Conservation (phyloP, 2,797 vertebrate species). For the Paratrypauchen microcephalus region DNA sequence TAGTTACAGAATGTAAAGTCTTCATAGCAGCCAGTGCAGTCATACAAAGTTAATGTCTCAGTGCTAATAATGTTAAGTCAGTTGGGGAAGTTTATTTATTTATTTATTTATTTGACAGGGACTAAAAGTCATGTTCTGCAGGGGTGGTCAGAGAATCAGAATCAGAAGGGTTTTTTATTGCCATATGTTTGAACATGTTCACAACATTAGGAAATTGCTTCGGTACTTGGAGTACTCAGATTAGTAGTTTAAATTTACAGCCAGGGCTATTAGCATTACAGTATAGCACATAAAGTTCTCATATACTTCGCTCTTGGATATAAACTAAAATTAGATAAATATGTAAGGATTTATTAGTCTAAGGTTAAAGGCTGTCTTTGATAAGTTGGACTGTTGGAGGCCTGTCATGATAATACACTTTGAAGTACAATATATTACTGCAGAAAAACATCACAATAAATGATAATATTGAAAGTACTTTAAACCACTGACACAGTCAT, state of each 20-base stretch:
- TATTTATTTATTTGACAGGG: too few relatives aligned
- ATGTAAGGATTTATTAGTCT: neutral
- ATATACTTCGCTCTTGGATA: neutral
- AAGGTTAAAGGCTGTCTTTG: neutral
- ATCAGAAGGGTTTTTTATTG: too few relatives aligned
- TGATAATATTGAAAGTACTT: too few relatives aligned
- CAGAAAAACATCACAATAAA: too few relatives aligned
- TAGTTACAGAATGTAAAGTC: conserved; percentile 6
- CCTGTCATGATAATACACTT: too few relatives aligned
- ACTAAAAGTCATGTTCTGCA: neutral
- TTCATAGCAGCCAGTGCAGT: neutral
- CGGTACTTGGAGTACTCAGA: too few relatives aligned
- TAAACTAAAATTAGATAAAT: neutral
- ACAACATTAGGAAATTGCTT: too few relatives aligned
- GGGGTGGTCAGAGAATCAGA: too few relatives aligned
- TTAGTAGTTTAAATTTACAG: neutral
- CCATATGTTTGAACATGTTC: too few relatives aligned
- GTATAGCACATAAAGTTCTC: neutral
- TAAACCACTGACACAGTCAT: too few relatives aligned
- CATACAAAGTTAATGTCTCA: conserved; percentile 19
- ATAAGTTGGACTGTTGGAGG: neutral
- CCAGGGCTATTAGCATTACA: neutral
- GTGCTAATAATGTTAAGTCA: neutral
- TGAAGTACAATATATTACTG: too few relatives aligned
- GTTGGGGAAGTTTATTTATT: neutral